Evolutionary conservation across 2,888 invertebrate species (phyloP).

Genomic region (Erebia aethiops): DNA sequence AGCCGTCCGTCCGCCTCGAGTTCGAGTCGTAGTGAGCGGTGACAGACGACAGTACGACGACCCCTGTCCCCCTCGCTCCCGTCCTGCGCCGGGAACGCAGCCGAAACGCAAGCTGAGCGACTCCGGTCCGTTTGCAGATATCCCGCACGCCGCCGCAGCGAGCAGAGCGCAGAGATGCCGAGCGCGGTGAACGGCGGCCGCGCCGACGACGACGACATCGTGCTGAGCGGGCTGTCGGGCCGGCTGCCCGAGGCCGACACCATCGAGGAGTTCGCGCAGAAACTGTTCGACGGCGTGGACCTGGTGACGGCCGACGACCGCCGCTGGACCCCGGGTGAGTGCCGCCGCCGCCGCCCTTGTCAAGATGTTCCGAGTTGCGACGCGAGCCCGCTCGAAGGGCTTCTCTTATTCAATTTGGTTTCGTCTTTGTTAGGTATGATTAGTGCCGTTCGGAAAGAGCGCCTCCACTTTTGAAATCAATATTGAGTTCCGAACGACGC

Average conservation of each 20-base stretch:
- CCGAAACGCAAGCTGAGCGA: not conserved
- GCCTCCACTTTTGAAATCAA: not conserved
- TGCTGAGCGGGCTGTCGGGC: conserved; percentile 92
- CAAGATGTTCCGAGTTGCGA: not conserved
- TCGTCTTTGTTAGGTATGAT: not conserved
- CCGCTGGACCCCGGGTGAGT: conserved; percentile 89
- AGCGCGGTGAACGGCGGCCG: conserved; percentile 63
- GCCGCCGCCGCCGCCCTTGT: not conserved
- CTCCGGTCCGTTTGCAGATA: conserved; percentile 18
- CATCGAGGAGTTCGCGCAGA: conserved; percentile 96
- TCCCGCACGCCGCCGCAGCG: not conserved
- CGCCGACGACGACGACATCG: conserved; percentile 85
- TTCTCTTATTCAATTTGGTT: conserved; percentile 19
- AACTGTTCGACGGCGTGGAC: conserved; percentile 95
- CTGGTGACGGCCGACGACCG: conserved; percentile 96
- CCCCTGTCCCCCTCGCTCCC: too few species aligned
- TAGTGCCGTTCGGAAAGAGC: not conserved
- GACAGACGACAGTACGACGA: too few species aligned
- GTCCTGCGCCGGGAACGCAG: too few species aligned
- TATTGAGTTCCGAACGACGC: not conserved
- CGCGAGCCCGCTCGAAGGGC: conserved; percentile 18
- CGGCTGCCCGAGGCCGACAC: conserved; percentile 95
- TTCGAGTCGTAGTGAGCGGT: too few species aligned
- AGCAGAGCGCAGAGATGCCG: conserved; percentile 56
- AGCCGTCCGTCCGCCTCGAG: conserved; percentile 32